phyloP scores from a whole-genome alignment of 1,140 invertebrate species.

The Triops longicaudatus region DNA sequence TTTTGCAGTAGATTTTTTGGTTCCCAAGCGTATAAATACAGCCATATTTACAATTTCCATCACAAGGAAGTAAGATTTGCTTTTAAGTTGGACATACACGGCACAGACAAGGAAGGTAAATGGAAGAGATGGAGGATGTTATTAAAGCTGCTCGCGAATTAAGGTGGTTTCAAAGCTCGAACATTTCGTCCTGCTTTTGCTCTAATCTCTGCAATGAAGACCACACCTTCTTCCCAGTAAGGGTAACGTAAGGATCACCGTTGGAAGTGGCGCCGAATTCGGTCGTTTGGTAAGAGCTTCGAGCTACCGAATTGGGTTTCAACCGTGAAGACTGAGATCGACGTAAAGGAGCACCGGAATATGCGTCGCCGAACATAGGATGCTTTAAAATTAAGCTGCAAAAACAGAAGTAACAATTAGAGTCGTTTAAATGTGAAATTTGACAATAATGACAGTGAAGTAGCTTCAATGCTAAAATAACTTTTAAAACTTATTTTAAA shows the following conservation, averaged over 20 bases:
- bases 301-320: neutral
- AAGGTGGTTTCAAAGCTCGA: neutral
- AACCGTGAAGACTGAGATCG: neutral
- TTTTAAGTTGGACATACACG: neutral
- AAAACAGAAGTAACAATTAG: no score
- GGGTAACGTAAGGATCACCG: neutral
- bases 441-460: no score
- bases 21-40: neutral
- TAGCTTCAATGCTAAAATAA: no score
- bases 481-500: no score
- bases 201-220: neutral
- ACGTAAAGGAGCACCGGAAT: neutral
- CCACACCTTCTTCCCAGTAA: neutral
- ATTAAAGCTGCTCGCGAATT: neutral
- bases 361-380: neutral
- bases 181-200: conserved; percentile 6
- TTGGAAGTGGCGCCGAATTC: neutral
- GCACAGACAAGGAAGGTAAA: neutral
- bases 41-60: neutral
- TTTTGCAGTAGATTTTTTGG: neutral
- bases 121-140: neutral
- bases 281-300: neutral
- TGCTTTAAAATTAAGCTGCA: neutral
- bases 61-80: neutral
- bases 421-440: no score